A percentile compares a stretch with the other conserved stretches of the same genome.
These are phyloP conservation scores for Rotaria sp. DNA, from an alignment of 2,888 invertebrate genomes.

Conservation along the genomic window DNA sequence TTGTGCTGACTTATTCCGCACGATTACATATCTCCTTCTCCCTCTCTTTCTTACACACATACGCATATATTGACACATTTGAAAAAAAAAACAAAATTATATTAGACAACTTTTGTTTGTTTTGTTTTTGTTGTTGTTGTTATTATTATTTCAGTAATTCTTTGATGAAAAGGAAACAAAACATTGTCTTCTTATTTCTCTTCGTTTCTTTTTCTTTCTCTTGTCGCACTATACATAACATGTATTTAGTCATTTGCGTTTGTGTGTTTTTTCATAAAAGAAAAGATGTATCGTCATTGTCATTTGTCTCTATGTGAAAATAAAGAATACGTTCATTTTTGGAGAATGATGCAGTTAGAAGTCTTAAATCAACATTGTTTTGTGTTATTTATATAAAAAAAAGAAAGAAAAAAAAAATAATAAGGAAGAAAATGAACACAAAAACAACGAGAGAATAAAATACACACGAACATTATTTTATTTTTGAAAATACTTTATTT, in stretches of 20 bases:
- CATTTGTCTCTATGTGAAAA: conserved; percentile 24
- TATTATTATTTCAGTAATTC: conserved; percentile 11
- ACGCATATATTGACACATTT: conserved; percentile 20
- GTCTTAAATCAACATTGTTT: background rate
- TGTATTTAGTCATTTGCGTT: conserved; percentile 24
- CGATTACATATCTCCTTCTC: background rate
- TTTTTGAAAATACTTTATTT: background rate
- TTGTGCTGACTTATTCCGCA: background rate
- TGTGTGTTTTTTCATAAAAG: conserved; percentile 21
- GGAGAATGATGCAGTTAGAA: conserved; percentile 24
- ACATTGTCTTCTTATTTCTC: conserved; percentile 7
- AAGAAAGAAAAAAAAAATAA: background rate
- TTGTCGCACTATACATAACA: conserved; percentile 12
- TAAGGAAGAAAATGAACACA: conserved; percentile 12
- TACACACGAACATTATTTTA: background rate
- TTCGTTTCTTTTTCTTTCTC: background rate
- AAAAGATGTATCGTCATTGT: conserved; percentile 19
- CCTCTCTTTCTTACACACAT: background rate
- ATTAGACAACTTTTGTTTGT: conserved; percentile 9
- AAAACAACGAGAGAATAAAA: conserved; percentile 1
- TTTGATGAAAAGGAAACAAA: conserved; percentile 13
- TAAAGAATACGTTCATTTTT: conserved; percentile 10
- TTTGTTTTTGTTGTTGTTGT: conserved; percentile 17
- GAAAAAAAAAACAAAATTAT: background rate
- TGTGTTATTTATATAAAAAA: background rate